These are phyloP conservation scores for Carduelis carduelis DNA, from an alignment of 2,797 vertebrate genomes.

Conservation along the genomic window DNA sequence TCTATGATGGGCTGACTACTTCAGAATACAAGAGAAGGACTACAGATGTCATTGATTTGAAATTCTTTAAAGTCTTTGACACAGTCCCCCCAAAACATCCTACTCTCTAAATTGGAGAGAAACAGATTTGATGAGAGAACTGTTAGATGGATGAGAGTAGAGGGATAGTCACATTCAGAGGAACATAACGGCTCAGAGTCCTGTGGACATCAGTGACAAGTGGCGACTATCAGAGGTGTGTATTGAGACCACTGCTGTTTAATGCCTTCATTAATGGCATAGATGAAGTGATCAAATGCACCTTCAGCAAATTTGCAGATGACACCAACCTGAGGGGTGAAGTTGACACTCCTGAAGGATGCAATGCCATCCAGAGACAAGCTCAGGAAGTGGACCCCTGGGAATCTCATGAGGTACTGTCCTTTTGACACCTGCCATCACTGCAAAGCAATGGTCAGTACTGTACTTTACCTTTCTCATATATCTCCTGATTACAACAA, in stretches of 20 bases:
- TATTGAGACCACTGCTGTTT: not conserved
- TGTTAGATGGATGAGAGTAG: not conserved
- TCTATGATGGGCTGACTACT: not conserved
- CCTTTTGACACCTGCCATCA: not conserved
- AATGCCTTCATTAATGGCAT: not conserved
- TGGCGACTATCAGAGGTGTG: not conserved
- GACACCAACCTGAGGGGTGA: not conserved
- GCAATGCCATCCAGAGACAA: not conserved
- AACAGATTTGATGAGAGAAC: not conserved
- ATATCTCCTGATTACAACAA: not conserved
- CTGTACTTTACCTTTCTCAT: not conserved
- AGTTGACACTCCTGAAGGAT: not conserved
- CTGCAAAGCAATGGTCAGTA: too few species aligned
- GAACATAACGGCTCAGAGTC: not conserved
- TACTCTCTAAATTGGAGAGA: not conserved
- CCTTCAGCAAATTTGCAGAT: not conserved
- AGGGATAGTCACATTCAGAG: accelerated
- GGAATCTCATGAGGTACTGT: not conserved
- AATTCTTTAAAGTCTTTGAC: not conserved
- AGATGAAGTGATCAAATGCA: not conserved
- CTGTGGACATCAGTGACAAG: not conserved
- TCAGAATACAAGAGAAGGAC: not conserved
- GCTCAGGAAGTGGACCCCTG: not conserved
- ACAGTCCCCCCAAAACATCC: not conserved
- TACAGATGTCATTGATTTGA: not conserved